Evolutionary conservation across 2,888 invertebrate genomes (phyloP).

Genomic region (Limnephilus lunatus): DNA sequence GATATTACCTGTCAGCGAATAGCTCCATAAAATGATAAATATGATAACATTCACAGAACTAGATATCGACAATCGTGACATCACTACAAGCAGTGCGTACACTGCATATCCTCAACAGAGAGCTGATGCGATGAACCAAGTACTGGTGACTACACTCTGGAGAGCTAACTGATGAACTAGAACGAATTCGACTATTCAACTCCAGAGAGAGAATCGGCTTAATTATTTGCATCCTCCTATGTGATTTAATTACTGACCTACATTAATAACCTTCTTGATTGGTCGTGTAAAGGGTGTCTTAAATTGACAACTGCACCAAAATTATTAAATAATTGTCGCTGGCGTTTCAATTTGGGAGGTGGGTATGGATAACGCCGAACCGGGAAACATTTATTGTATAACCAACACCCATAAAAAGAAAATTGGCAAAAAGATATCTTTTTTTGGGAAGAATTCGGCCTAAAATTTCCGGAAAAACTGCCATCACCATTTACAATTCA

Average conservation of each 20-base stretch:
- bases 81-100: background rate
- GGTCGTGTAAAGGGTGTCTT: background rate
- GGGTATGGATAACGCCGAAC: no score
- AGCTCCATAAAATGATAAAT: background rate
- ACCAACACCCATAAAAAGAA: no score
- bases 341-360: no score
- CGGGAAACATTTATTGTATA: no score
- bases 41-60: background rate
- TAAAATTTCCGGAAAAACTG: no score
- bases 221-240: background rate
- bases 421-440: no score
- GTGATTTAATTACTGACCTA: background rate
- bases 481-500: no score
- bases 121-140: background rate
- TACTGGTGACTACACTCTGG: background rate
- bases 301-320: background rate
- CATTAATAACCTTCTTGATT: background rate
- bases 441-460: no score
- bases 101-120: background rate
- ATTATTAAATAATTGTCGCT: background rate
- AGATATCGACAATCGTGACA: background rate
- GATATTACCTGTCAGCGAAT: constrained; percentile 2
- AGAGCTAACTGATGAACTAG: background rate
- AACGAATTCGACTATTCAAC: background rate
- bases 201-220: background rate